Evolutionary conservation across 2,113 vertebrate species (phyloP).

Genomic region (Brachyhypopomus gauderio): DNA sequence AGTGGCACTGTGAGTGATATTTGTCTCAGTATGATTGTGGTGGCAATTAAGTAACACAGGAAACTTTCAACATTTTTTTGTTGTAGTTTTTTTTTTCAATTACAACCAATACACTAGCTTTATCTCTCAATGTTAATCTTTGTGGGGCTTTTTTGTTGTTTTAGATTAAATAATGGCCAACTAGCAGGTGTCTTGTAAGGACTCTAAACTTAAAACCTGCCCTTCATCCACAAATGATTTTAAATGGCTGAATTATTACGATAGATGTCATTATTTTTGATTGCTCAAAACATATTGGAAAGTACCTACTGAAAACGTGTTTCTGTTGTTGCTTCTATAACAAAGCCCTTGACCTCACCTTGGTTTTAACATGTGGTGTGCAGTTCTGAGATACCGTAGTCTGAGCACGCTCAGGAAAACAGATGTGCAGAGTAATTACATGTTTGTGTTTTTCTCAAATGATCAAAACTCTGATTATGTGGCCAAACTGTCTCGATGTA

Average conservation of each 20-base stretch:
- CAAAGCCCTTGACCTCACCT: constrained; percentile 40
- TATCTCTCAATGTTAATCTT: background rate
- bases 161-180: background rate
- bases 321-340: constrained; percentile 40
- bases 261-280: constrained; percentile 17
- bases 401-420: constrained; percentile 6
- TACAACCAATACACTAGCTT: background rate
- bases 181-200: background rate
- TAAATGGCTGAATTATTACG: background rate
- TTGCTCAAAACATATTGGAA: constrained; percentile 26
- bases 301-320: background rate
- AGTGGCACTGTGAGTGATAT: background rate
- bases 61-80: too few species aligned
- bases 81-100: too few species aligned
- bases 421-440: constrained; percentile 33
- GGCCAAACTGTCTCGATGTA: constrained; percentile 8
- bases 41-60: background rate
- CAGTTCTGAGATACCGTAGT: constrained; percentile 27
- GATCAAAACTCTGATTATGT: constrained; percentile 8
- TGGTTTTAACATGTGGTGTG: constrained; percentile 15
- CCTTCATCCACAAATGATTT: background rate
- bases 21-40: background rate
- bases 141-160: background rate
- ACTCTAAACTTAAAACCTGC: background rate
- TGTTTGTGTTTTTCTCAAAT: constrained; percentile 24